Evolutionary conservation across 2,797 vertebrate genomes (phyloP).

Genomic region (Helarctos malayanus): DNA sequence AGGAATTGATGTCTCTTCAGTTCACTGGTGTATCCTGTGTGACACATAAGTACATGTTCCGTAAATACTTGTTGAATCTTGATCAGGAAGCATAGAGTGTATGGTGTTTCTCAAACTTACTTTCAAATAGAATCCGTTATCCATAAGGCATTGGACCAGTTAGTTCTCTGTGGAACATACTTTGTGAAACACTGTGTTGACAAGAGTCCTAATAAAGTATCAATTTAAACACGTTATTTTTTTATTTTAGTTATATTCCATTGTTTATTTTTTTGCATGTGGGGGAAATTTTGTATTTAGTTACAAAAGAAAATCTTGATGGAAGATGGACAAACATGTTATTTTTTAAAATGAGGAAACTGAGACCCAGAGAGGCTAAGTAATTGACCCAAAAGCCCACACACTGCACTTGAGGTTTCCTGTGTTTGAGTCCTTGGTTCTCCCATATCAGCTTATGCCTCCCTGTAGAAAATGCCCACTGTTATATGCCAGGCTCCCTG

Average conservation of each 20-base stretch:
- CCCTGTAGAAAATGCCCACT: neutral
- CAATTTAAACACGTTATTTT: neutral
- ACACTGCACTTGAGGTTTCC: neutral
- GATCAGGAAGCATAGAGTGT: neutral
- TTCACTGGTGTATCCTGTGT: neutral
- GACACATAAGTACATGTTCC: neutral
- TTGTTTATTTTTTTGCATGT: too few relatives aligned
- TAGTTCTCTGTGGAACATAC: neutral
- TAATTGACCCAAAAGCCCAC: neutral
- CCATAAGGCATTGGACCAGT: neutral
- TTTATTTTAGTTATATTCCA: too few relatives aligned
- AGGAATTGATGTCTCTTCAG: neutral
- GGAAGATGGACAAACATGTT: neutral
- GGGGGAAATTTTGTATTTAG: too few relatives aligned
- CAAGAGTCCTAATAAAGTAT: neutral
- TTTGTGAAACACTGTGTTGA: neutral
- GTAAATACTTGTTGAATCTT: neutral
- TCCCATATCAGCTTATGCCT: neutral
- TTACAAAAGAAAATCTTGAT: too few relatives aligned
- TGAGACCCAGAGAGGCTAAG: neutral
- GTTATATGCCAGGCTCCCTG: neutral
- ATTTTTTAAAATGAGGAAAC: constrained; percentile 7
- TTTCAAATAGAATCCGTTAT: neutral
- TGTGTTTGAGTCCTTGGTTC: neutral
- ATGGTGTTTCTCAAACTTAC: neutral